Percentiles rank a stretch among this genome's conserved stretches.
Conservation (phyloP, 2,797 vertebrate genomes). For the Arrhamphus sclerolepis region DNA sequence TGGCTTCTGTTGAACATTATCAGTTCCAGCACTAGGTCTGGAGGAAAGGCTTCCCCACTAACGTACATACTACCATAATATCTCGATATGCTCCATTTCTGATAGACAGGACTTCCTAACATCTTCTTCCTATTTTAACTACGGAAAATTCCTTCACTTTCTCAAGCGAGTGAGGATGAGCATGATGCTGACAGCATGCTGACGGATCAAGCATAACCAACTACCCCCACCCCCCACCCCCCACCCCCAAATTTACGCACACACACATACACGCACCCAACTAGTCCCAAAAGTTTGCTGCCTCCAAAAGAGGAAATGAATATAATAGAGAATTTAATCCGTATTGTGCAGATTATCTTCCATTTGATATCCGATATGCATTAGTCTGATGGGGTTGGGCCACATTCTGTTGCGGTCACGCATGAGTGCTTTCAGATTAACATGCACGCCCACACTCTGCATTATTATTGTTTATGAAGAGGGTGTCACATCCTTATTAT, state of each 20-base stretch:
- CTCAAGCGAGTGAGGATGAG: constrained; percentile 23
- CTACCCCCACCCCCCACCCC: no score
- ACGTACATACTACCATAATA: not conserved
- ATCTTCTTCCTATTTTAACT: constrained; percentile 20
- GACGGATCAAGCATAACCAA: constrained; percentile 33
- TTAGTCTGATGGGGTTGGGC: constrained; percentile 62
- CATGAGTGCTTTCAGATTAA: constrained; percentile 7
- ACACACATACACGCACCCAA: no score
- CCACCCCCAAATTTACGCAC: no score
- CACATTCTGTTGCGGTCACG: constrained; percentile 22
- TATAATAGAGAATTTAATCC: constrained; percentile 62
- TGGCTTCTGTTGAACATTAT: no score
- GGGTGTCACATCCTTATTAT: constrained; percentile 9
- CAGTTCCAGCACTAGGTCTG: no score
- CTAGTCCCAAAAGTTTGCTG: constrained; percentile 39
- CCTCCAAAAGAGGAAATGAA: constrained; percentile 46
- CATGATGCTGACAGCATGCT: no score
- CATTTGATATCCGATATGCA: constrained; percentile 72
- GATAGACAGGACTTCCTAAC: not conserved
- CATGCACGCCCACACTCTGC: not conserved
- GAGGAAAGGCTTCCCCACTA: not conserved
- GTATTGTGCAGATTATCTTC: constrained; percentile 65
- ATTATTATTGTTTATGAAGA: not conserved
- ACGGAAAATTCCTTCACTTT: constrained; percentile 41
- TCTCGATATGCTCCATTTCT: no score